These are phyloP conservation scores for Erebia aethiops DNA, from an alignment of 2,888 invertebrate genomes.

Conservation along the genomic window DNA sequence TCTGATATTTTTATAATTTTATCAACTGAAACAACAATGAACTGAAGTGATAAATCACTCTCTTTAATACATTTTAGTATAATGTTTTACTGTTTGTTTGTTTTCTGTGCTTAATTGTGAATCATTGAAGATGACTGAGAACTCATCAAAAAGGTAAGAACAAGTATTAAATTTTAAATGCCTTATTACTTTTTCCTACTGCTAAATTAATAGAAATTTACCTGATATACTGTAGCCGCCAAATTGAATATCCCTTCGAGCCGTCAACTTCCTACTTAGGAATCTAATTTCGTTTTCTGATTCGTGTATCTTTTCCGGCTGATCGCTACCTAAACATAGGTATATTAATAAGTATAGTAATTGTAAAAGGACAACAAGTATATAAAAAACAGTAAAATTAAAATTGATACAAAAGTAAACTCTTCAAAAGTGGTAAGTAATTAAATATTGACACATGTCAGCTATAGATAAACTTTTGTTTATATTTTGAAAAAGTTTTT, in stretches of 20 bases:
- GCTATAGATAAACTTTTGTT: slow-evolving; percentile 5
- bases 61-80: slow-evolving; percentile 41
- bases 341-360: background rate
- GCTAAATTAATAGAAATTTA: slow-evolving; percentile 3
- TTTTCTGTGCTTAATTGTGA: slow-evolving; percentile 52
- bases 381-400: background rate
- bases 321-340: background rate
- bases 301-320: background rate
- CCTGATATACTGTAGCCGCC: background rate
- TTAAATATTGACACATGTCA: slow-evolving; percentile 10
- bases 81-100: slow-evolving; percentile 59
- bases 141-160: slow-evolving; percentile 77
- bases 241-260: background rate
- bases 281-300: background rate
- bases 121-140: slow-evolving; percentile 73
- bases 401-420: background rate
- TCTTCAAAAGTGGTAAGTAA: background rate
- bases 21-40: slow-evolving; percentile 35
- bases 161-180: background rate
- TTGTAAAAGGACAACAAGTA: background rate
- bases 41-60: slow-evolving; percentile 38
- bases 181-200: background rate
- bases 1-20: slow-evolving; percentile 28
- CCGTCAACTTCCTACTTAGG: background rate
- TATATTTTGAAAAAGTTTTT: background rate